Base-by-base conservation (phyloP, 2,888 invertebrate species). In the Machimus atricapillus region DNA sequence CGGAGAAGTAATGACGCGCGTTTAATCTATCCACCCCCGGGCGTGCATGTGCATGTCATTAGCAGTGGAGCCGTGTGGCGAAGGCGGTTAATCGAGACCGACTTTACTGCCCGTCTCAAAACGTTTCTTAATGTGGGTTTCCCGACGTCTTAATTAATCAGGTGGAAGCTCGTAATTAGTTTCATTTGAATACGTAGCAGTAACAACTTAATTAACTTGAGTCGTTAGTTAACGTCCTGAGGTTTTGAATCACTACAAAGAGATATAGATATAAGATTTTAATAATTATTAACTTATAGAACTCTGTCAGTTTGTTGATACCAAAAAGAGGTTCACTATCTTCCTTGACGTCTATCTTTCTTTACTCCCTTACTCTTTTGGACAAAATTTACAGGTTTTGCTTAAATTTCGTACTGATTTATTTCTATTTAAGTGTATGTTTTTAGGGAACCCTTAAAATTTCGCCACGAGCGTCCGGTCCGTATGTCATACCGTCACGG, bases 101-200 rank as follows among this genome's bases (percentile, higher is more conserved):
- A 27, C 2, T 27, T 16, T 16, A 5, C n/a, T 19, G 37, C 46
- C 19, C 40, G 19, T 40, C 78, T 40, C 43, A 40, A 78, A n/a
- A 77, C 4, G 34, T 6, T 31, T 14, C 77, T 77, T 34, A 37
- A 40, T n/a, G 81, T 16, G 12, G 23, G 23, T 27, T 66, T 23
- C 12, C 66, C 66, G 40, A 9, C 34, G 66, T 12, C 66, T 40
- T 83, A 27, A 83, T 83, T 83, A 83, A 83, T 83, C 82, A 83
- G 82, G 34, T 34, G 66, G 82, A 19, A 58, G 82, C 16, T 66
- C 23, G 19, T 66, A 83, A 83, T 83, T 66, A 83, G n/a, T 40
- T 83, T 83, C 66, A 83, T 66, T 66, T 66, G 82, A 83, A 83
- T 83, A 66, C 58, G 23, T 66, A 66, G 66, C 66, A 83, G 23